These are phyloP conservation scores for Crematogaster levior DNA, from an alignment of 2,888 invertebrate species.

Conservation along the genomic window DNA sequence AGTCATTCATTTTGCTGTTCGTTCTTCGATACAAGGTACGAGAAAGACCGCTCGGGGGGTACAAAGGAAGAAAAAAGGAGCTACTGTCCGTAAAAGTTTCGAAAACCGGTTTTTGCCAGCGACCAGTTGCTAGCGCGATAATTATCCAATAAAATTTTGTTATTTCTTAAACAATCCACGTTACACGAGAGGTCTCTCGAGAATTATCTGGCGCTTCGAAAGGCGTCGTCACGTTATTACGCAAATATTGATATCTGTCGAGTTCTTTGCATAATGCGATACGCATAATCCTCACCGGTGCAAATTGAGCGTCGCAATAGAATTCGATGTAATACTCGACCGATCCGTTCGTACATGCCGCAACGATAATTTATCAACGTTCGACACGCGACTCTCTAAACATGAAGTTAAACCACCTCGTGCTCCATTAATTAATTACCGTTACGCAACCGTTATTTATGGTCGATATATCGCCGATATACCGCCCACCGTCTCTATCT, in stretches of 20 bases:
- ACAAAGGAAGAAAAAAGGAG: not conserved
- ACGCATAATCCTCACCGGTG: not conserved
- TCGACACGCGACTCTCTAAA: slow-evolving; percentile 20
- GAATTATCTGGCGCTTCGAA: no score
- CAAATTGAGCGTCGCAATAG: slow-evolving; percentile 7
- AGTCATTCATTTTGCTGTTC: slow-evolving; percentile 46
- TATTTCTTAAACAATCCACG: not conserved
- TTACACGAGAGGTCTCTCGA: no score
- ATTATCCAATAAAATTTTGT: slow-evolving; percentile 18
- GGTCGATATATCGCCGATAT: not conserved
- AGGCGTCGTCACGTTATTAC: not conserved
- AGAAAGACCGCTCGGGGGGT: not conserved
- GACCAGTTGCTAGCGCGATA: not conserved
- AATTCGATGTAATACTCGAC: not conserved
- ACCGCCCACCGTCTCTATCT: not conserved
- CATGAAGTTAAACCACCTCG: not conserved
- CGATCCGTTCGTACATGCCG: not conserved
- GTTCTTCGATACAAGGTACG: not conserved
- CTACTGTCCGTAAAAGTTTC: not conserved
- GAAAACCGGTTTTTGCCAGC: slow-evolving; percentile 18
- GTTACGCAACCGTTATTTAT: slow-evolving; percentile 21
- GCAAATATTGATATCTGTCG: not conserved
- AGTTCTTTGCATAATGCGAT: slow-evolving; percentile 8
- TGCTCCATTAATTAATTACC: slow-evolving; percentile 27
- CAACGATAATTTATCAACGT: not conserved